These are phyloP conservation scores for Anguilla megastoma DNA, from an alignment of 2,797 vertebrate species.

Conservation along the genomic window DNA sequence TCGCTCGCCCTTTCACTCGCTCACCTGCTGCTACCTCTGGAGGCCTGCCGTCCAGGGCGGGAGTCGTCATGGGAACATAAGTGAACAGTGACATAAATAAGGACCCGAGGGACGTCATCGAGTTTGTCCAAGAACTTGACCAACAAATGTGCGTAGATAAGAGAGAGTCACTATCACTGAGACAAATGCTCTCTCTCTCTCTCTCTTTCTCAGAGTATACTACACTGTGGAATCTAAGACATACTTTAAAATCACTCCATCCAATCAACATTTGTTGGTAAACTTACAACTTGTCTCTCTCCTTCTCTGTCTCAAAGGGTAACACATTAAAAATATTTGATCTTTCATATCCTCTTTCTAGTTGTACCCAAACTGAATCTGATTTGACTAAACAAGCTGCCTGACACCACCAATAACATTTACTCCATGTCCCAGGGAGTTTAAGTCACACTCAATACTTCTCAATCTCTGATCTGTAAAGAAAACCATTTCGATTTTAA, in stretches of 20 bases:
- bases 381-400: not conserved
- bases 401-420: not conserved
- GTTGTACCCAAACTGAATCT: not conserved
- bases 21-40: slow-evolving; percentile 58
- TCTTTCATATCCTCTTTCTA: not conserved
- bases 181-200: not conserved
- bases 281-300: not conserved
- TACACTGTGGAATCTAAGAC: not conserved
- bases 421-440: not conserved
- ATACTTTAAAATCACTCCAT: not conserved
- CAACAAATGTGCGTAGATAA: not conserved
- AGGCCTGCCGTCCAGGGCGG: slow-evolving; percentile 26
- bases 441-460: not conserved
- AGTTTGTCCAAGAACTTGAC: not conserved
- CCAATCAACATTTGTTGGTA: not conserved
- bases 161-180: not conserved
- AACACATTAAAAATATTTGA: not conserved
- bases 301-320: not conserved
- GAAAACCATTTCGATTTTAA: not conserved
- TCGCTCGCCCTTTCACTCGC: not conserved
- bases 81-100: slow-evolving; percentile 67
- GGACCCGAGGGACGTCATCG: not conserved
- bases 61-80: slow-evolving; percentile 68
- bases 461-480: not conserved
- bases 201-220: not conserved